Percentiles rank a stretch among this genome's conserved stretches.
Evolutionary conservation across 2,888 invertebrate species (phyloP).

Genomic region (Congeria kusceri): DNA sequence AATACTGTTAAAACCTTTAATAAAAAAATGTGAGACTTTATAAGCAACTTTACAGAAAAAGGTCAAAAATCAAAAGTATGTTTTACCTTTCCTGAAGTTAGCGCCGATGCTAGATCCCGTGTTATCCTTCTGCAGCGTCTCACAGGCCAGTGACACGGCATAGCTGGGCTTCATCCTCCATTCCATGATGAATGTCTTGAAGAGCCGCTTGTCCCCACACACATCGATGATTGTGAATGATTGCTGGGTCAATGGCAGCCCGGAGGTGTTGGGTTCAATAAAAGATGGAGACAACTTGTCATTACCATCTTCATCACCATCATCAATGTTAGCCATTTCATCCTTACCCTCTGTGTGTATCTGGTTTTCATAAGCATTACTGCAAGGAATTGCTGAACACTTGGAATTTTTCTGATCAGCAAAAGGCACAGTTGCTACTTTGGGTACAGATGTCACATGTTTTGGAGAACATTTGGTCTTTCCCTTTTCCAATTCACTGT

Average conservation of each 20-base stretch:
- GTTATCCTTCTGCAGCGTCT: slow-evolving; percentile 64
- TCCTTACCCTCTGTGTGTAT: not conserved
- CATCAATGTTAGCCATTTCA: not conserved
- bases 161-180: slow-evolving; percentile 80
- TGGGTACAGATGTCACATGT: no score
- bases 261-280: slow-evolving; percentile 62
- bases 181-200: slow-evolving; percentile 82
- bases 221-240: slow-evolving; percentile 84
- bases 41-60: no score
- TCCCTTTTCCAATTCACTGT: no score
- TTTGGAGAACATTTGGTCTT: no score
- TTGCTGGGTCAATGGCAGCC: slow-evolving; percentile 68
- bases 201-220: slow-evolving; percentile 78
- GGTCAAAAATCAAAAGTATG: not conserved
- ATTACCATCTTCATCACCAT: slow-evolving; percentile 3
- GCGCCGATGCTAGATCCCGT: slow-evolving; percentile 77
- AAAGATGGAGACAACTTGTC: slow-evolving; percentile 52
- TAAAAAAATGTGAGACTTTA: no score
- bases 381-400: no score
- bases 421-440: not conserved
- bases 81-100: slow-evolving; percentile 76
- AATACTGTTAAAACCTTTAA: no score
- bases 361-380: not conserved
- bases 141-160: slow-evolving; percentile 85
- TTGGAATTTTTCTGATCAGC: not conserved